Percentiles rank a stretch among this genome's conserved stretches.
These are phyloP conservation scores for Desoria tigrina DNA, from an alignment of 2,888 invertebrate genomes.

Conservation along the genomic window DNA sequence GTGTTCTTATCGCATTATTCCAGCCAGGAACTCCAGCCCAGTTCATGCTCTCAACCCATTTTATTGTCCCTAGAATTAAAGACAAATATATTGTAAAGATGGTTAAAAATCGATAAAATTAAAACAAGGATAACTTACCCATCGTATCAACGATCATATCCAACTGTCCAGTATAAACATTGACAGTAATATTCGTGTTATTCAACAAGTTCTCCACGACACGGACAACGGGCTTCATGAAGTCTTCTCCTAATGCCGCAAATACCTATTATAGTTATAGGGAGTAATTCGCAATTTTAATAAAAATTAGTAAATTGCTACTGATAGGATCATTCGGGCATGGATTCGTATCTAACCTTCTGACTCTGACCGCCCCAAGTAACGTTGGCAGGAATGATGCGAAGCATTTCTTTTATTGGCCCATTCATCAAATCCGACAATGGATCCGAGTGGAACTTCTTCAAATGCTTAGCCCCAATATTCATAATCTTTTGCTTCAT, in stretches of 20 bases:
- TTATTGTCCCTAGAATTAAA: constrained; percentile 64
- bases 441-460: constrained; percentile 41
- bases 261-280: constrained; percentile 68
- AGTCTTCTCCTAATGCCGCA: constrained; percentile 64
- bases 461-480: constrained; percentile 34
- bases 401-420: constrained; percentile 67
- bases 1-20: constrained; percentile 57
- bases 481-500: constrained; percentile 14
- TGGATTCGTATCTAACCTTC: too few relatives aligned
- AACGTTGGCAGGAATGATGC: constrained; percentile 65
- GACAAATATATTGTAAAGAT: too few relatives aligned
- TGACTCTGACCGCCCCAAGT: constrained; percentile 67
- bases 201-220: constrained; percentile 70
- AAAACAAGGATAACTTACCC: constrained; percentile 60
- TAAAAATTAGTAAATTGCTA: too few relatives aligned
- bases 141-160: constrained; percentile 82
- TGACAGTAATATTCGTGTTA: constrained; percentile 68
- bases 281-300: too few relatives aligned
- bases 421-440: constrained; percentile 69
- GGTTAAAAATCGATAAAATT: not conserved
- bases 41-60: constrained; percentile 72
- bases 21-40: constrained; percentile 68
- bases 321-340: too few relatives aligned
- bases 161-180: constrained; percentile 76
- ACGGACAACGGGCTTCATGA: constrained; percentile 75